phyloP scores from a whole-genome alignment of 2,113 vertebrate species.

The Phasianus colchicus region DNA sequence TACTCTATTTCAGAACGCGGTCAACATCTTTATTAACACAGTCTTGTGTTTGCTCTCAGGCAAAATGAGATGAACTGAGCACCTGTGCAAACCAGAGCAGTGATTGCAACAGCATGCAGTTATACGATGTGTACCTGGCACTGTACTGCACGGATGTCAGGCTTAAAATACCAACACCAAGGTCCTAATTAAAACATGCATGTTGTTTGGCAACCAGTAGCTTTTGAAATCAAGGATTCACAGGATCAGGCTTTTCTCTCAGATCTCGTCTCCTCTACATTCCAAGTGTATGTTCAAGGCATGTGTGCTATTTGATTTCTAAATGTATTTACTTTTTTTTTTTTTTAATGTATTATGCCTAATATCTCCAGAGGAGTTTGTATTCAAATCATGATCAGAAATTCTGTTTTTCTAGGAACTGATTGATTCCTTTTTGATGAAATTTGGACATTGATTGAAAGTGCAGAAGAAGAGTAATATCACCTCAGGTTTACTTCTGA shows the following conservation, averaged over 20 bases:
- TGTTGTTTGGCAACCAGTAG: neutral
- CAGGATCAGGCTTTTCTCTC: neutral
- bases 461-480: neutral
- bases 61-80: neutral
- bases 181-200: neutral
- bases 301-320: neutral
- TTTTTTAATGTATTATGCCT: neutral
- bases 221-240: neutral
- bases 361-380: neutral
- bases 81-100: neutral
- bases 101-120: neutral
- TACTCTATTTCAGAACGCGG: neutral
- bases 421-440: neutral
- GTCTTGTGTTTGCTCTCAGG: neutral
- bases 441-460: neutral
- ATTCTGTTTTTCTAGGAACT: neutral
- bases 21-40: neutral
- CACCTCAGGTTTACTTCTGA: neutral
- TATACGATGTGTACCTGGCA: neutral
- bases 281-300: neutral
- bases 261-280: neutral
- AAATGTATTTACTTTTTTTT: neutral
- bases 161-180: neutral
- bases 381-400: neutral
- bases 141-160: neutral